Evolutionary conservation across 2,888 invertebrate species (phyloP).

Genomic region (Gnatocerus cornutus): DNA sequence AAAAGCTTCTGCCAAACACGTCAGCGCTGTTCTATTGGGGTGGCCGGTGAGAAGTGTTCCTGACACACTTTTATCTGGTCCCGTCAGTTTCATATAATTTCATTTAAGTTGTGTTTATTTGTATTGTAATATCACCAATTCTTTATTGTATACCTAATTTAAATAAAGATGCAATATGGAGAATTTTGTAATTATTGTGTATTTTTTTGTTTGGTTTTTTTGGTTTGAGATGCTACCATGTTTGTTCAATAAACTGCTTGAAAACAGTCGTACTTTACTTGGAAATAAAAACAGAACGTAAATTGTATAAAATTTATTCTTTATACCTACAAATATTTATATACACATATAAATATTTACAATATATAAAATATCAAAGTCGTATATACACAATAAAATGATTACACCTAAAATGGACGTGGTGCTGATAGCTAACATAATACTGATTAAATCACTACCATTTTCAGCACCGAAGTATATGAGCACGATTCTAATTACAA

Average conservation of each 20-base stretch:
- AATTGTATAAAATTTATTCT: conserved; percentile 50
- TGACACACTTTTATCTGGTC: background rate
- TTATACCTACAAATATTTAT: conserved; percentile 8
- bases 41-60: background rate
- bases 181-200: conserved; percentile 60
- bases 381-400: conserved; percentile 45
- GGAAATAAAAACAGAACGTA: background rate
- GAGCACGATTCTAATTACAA: conserved; percentile 20
- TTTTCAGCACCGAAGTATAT: conserved; percentile 30
- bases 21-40: conserved; percentile 49
- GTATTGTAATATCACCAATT: conserved; percentile 62
- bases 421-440: conserved; percentile 28
- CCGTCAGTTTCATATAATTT: conserved; percentile 30
- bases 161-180: conserved; percentile 66
- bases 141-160: conserved; percentile 66
- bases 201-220: conserved; percentile 50
- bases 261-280: conserved; percentile 3
- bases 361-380: conserved; percentile 57
- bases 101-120: conserved; percentile 48
- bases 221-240: conserved; percentile 13
- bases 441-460: conserved; percentile 35
- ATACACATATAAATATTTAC: conserved; percentile 54
- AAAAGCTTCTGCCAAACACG: conserved; percentile 55
- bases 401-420: conserved; percentile 27
- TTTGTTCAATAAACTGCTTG: conserved; percentile 18